Conservation (phyloP, 2,113 vertebrate species). For the Sminthopsis crassicaudata region DNA sequence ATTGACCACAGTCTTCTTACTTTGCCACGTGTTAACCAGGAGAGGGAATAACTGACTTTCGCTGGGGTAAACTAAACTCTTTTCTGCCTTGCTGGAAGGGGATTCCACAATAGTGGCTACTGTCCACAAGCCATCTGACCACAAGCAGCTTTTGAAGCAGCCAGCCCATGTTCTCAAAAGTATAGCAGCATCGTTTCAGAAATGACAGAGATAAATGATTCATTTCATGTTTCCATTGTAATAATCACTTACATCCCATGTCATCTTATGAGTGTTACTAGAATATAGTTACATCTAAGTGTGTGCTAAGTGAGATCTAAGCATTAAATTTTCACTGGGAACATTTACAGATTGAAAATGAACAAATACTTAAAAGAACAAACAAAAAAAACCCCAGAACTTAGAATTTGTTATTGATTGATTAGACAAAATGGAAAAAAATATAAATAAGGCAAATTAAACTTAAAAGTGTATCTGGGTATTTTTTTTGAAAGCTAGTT, state of each 20-base stretch:
- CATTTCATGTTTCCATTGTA: background rate
- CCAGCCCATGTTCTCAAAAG: background rate
- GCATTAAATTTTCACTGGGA: background rate
- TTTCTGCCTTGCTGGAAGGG: conserved; percentile 19
- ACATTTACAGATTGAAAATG: background rate
- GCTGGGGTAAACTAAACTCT: background rate
- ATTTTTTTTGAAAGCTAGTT: background rate
- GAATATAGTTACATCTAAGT: background rate
- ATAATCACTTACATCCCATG: background rate
- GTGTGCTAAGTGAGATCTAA: background rate
- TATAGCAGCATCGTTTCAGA: background rate
- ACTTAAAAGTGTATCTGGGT: background rate
- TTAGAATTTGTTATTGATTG: background rate
- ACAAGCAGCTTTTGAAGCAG: conserved; percentile 20
- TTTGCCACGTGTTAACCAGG: conserved; percentile 58
- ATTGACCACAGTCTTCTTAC: conserved; percentile 67
- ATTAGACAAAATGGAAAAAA: background rate
- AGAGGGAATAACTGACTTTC: conserved; percentile 38
- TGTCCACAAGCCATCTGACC: conserved; percentile 12
- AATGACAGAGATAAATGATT: background rate
- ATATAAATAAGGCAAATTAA: background rate
- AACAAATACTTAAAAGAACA: background rate
- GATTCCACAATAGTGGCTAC: background rate
- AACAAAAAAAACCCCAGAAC: background rate
- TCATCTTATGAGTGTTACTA: background rate